Conservation (phyloP, 2,888 invertebrate genomes). For the Boloria euphrosyne region DNA sequence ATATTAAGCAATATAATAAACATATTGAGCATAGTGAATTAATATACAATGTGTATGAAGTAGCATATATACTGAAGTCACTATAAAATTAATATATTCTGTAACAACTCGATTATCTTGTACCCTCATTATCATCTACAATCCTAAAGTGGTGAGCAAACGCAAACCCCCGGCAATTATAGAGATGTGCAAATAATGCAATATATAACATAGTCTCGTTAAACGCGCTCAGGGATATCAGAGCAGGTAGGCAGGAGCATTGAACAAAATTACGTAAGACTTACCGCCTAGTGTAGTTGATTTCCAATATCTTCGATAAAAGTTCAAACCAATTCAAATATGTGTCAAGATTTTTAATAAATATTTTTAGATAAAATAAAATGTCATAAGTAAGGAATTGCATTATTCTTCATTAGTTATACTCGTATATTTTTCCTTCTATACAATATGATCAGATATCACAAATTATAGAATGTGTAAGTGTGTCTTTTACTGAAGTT, state of each 20-base stretch:
- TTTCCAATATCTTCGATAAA: neutral
- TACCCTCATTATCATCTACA: constrained; percentile 1
- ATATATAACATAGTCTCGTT: constrained; percentile 1
- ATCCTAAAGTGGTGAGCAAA: neutral
- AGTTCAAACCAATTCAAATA: no score
- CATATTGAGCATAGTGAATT: no score
- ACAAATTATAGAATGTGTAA: no score
- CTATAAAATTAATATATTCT: neutral
- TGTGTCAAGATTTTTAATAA: no score
- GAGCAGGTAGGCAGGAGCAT: neutral
- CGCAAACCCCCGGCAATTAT: neutral
- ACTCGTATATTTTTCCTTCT: no score
- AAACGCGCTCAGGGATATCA: constrained; percentile 2
- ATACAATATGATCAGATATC: no score
- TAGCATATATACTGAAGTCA: neutral
- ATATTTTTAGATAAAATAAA: no score
- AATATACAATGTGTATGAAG: no score
- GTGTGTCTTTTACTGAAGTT: no score
- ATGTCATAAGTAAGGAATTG: no score
- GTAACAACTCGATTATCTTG: neutral
- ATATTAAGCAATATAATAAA: no score
- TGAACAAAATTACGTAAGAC: constrained; percentile 7
- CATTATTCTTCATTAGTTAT: no score
- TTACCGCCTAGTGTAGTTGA: neutral
- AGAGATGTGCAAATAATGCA: constrained; percentile 1